Percentiles rank a stretch among this genome's conserved stretches.
These are phyloP conservation scores for Conops quadrifasciatus DNA, from an alignment of 2,888 invertebrate genomes.

Conservation along the genomic window DNA sequence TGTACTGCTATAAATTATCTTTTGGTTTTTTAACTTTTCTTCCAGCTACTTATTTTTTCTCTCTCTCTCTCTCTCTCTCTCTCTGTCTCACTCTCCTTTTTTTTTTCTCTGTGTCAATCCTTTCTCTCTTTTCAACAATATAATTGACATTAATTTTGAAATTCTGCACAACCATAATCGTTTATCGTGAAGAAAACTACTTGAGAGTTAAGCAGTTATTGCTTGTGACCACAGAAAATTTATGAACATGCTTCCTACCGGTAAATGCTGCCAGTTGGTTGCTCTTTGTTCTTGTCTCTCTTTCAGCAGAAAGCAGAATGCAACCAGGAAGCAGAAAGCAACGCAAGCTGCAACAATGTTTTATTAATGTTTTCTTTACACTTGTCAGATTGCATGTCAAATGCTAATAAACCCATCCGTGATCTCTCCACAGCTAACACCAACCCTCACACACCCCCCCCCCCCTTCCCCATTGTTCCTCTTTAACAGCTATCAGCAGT, in stretches of 20 bases:
- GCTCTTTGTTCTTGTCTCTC: not conserved
- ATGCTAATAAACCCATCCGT: slow-evolving; percentile 59
- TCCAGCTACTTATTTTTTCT: not conserved
- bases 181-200: too few relatives aligned
- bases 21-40: too few relatives aligned
- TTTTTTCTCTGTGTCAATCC: not conserved
- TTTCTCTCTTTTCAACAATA: not conserved
- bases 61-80: slow-evolving; percentile 2
- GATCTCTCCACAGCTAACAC: slow-evolving; percentile 38
- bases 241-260: not conserved
- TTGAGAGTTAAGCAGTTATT: too few relatives aligned
- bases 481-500: not conserved
- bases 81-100: not conserved
- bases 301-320: not conserved
- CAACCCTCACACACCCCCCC: slow-evolving; percentile 26
- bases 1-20: too few relatives aligned
- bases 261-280: not conserved
- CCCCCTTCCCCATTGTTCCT: not conserved
- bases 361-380: slow-evolving; percentile 44
- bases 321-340: slow-evolving; percentile 24
- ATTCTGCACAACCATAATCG: too few relatives aligned
- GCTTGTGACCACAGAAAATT: not conserved
- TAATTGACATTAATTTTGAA: too few relatives aligned
- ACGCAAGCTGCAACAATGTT: slow-evolving; percentile 26
- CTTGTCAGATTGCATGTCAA: slow-evolving; percentile 63